Conservation (phyloP, 2,797 vertebrate genomes). For the Holocentrus rufus region DNA sequence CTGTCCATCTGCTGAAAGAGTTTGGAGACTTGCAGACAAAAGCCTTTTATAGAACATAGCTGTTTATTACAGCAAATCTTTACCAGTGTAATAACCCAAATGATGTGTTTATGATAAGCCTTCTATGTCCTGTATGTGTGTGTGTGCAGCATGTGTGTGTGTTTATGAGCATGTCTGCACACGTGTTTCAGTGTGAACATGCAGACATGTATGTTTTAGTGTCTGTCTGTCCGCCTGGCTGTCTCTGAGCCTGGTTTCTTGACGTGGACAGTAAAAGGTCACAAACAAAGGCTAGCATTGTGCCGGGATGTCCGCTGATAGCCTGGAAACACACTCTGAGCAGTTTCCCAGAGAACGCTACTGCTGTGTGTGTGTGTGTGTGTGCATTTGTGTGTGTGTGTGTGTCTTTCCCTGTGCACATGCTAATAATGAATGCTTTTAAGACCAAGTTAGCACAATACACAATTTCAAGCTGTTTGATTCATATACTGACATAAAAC, state of each 20-base stretch:
- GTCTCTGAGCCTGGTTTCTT: not conserved
- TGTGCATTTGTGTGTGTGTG: not conserved
- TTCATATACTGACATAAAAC: too few species aligned
- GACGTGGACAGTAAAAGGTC: slow-evolving; percentile 1
- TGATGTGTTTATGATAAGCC: not conserved
- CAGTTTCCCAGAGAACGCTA: slow-evolving; percentile 42
- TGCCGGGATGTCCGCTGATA: slow-evolving; percentile 49
- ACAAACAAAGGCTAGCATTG: slow-evolving; percentile 62
- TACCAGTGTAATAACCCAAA: not conserved
- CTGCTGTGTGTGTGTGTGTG: slow-evolving; percentile 13
- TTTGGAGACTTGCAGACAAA: not conserved
- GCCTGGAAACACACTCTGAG: not conserved
- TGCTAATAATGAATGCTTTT: slow-evolving; percentile 62
- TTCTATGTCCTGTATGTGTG: not conserved
- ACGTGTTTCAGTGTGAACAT: not conserved
- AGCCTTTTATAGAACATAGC: not conserved
- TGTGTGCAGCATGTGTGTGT: not conserved
- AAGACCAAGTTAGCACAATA: slow-evolving; percentile 2
- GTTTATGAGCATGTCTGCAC: not conserved
- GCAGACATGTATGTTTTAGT: not conserved
- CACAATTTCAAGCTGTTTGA: slow-evolving; percentile 29
- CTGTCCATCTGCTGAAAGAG: slow-evolving; percentile 13
- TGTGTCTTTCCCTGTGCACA: slow-evolving; percentile 31
- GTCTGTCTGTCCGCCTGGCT: not conserved
- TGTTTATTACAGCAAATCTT: slow-evolving; percentile 1